Conservation (phyloP, 2,888 invertebrate species). For the Chymomyza fuscimana region DNA sequence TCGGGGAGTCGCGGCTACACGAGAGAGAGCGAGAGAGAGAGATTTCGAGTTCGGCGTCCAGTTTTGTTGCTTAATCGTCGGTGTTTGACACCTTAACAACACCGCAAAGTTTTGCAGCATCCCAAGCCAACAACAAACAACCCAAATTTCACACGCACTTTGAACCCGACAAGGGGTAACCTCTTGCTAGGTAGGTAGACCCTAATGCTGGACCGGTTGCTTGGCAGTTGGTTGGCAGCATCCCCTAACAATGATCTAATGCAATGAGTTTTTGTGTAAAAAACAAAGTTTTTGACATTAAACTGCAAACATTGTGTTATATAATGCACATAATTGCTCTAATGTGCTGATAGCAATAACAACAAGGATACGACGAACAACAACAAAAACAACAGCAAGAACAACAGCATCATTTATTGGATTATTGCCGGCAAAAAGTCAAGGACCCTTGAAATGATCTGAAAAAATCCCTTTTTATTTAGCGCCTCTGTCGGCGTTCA, state of each 20-base stretch:
- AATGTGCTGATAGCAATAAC: constrained; percentile 14
- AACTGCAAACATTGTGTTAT: constrained; percentile 74
- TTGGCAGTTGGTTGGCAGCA: constrained; percentile 16
- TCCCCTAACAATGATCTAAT: constrained; percentile 54
- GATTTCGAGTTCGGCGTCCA: constrained; percentile 21
- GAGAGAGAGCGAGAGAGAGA: neutral
- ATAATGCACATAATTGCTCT: constrained; percentile 70
- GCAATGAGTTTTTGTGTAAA: constrained; percentile 66
- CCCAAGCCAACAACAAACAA: constrained; percentile 28
- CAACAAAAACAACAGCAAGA: constrained; percentile 26
- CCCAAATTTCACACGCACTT: constrained; percentile 73
- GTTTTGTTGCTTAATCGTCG: constrained; percentile 51
- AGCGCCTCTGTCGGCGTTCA: constrained; percentile 26
- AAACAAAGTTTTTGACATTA: constrained; percentile 77
- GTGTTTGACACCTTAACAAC: constrained; percentile 60
- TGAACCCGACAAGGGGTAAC: constrained; percentile 50
- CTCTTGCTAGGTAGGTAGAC: constrained; percentile 24
- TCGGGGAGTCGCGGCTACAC: no score
- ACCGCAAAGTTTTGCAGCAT: constrained; percentile 66
- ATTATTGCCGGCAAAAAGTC: constrained; percentile 66
- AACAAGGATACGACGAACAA: constrained; percentile 26
- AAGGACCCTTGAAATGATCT: constrained; percentile 79
- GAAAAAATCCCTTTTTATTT: constrained; percentile 47
- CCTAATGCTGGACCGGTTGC: constrained; percentile 26
- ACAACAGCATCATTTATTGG: constrained; percentile 36